Evolutionary conservation across 2,113 vertebrate species (phyloP).

Genomic region (Mesembrinibis cayennensis): DNA sequence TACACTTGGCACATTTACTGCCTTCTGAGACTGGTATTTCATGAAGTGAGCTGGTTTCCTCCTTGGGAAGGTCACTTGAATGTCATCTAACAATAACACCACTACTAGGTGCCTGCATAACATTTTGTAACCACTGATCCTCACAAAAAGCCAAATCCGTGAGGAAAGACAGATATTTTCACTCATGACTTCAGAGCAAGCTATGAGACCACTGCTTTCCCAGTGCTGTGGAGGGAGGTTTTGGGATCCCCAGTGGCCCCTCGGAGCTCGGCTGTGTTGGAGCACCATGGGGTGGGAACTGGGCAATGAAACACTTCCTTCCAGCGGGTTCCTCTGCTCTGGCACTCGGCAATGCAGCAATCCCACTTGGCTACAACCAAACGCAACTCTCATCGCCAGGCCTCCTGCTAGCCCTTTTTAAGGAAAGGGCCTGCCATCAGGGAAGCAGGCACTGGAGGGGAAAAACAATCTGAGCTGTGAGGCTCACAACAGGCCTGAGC

Average conservation of each 20-base stretch:
- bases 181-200: background rate
- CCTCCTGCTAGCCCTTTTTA: background rate
- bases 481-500: background rate
- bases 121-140: background rate
- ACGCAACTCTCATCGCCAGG: background rate
- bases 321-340: background rate
- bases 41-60: background rate
- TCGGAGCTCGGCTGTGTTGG: background rate
- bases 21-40: background rate
- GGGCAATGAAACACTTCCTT: background rate
- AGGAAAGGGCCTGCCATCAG: background rate
- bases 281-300: background rate
- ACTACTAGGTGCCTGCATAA: background rate
- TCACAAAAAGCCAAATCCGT: background rate
- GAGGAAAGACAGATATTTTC: background rate
- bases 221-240: background rate
- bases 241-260: background rate
- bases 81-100: conserved; percentile 26
- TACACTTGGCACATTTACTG: background rate
- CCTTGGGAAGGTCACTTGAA: background rate
- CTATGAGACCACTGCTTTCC: background rate
- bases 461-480: background rate
- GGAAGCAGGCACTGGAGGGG: background rate
- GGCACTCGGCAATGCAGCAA: background rate
- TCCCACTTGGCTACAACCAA: background rate